Evolutionary conservation across 2,113 vertebrate species (phyloP).

Genomic region (Xiphorhynchus elegans): DNA sequence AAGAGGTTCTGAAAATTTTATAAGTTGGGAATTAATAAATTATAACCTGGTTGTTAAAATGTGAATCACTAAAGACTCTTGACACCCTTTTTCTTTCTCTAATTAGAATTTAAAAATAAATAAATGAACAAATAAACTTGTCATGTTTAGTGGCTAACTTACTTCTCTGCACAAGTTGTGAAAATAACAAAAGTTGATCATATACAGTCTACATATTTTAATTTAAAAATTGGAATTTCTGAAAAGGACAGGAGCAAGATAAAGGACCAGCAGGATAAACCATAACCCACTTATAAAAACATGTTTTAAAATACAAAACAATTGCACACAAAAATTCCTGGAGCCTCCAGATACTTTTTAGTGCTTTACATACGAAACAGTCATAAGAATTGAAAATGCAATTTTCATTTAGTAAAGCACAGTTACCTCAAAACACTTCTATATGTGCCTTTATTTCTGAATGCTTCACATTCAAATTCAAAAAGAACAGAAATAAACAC

Average conservation of each 20-base stretch:
- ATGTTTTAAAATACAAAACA: not conserved
- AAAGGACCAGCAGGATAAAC: not conserved
- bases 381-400: not conserved
- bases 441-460: not conserved
- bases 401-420: not conserved
- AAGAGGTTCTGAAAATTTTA: slow-evolving; percentile 81
- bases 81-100: slow-evolving; percentile 77
- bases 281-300: not conserved
- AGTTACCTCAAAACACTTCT: not conserved
- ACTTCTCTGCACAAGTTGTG: slow-evolving; percentile 4
- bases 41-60: slow-evolving; percentile 84
- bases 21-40: slow-evolving; percentile 84
- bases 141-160: slow-evolving; percentile 50
- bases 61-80: slow-evolving; percentile 79
- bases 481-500: not conserved
- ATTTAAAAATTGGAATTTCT: slow-evolving; percentile 17
- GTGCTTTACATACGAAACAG: not conserved
- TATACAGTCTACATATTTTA: not conserved
- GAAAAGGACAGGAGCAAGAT: not conserved
- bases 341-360: not conserved
- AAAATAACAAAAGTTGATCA: slow-evolving; percentile 43
- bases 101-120: slow-evolving; percentile 81
- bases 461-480: not conserved
- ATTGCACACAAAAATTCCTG: not conserved
- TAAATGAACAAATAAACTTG: slow-evolving; percentile 74